These are phyloP conservation scores for Cantharis rustica DNA, from an alignment of 2,888 invertebrate species.

Conservation along the genomic window DNA sequence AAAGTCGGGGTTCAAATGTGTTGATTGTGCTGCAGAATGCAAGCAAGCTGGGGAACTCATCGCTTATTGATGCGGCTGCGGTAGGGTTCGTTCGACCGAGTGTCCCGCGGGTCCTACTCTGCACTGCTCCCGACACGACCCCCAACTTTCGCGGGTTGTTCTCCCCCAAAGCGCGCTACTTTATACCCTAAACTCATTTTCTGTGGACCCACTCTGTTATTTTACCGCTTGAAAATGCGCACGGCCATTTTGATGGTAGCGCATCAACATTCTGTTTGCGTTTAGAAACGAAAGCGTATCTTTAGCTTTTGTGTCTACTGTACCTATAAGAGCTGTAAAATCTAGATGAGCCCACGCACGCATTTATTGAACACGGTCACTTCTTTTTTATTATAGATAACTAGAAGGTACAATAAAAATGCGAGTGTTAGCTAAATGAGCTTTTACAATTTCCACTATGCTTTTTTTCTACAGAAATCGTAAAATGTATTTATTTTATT, in stretches of 20 bases:
- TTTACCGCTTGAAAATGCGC: constrained; percentile 31
- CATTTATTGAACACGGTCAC: constrained; percentile 4
- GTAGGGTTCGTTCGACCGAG: constrained; percentile 24
- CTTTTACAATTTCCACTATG: not conserved
- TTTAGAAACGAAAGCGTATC: constrained; percentile 29
- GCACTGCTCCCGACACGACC: constrained; percentile 17
- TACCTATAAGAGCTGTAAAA: constrained; percentile 30
- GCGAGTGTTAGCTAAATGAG: not conserved
- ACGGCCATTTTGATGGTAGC: constrained; percentile 29
- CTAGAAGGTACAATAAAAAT: not conserved
- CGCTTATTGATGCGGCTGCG: constrained; percentile 33
- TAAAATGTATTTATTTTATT: not conserved
- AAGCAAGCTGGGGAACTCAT: constrained; percentile 29
- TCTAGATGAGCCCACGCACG: constrained; percentile 26
- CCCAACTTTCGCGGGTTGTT: constrained; percentile 23
- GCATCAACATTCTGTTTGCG: constrained; percentile 33
- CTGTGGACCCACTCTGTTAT: constrained; percentile 31
- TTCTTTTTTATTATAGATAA: constrained; percentile 2
- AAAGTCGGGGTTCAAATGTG: constrained; percentile 19
- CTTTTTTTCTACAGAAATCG: not conserved
- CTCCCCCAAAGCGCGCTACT: constrained; percentile 26
- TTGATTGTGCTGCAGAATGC: constrained; percentile 29
- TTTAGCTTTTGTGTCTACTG: constrained; percentile 24
- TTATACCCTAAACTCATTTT: constrained; percentile 33
- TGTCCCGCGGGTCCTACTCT: constrained; percentile 32